phyloP scores from a whole-genome alignment of 2,797 vertebrate species.

The Enteromius viviparus region DNA sequence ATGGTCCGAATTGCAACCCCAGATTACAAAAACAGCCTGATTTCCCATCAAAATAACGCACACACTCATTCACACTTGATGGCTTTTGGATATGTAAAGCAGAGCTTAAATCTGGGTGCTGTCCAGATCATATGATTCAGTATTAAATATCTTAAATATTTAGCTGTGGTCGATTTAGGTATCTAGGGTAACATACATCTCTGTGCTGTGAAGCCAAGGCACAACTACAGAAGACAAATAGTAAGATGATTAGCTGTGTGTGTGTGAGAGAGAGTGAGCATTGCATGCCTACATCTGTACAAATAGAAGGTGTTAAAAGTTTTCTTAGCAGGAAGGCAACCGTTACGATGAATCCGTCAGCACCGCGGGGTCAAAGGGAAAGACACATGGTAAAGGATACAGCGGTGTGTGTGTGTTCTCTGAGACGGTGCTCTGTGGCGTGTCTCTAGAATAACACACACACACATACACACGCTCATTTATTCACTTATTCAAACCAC shows the following conservation, averaged over 20 bases:
- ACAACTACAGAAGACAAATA: slow-evolving; percentile 16
- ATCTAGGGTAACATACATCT: slow-evolving; percentile 24
- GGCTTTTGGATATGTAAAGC: slow-evolving; percentile 25
- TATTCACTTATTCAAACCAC: slow-evolving; percentile 27
- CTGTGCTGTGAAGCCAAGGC: not conserved
- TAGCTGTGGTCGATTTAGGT: slow-evolving; percentile 1
- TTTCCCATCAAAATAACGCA: slow-evolving; percentile 30
- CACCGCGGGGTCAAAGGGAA: slow-evolving; percentile 57
- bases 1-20: slow-evolving; percentile 14
- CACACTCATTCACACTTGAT: not conserved
- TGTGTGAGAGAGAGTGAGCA: not conserved
- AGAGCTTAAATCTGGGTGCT: slow-evolving; percentile 4
- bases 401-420: slow-evolving; percentile 31
- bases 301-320: slow-evolving; percentile 63
- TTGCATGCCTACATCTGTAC: slow-evolving; percentile 60
- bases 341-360: slow-evolving; percentile 61
- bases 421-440: not conserved
- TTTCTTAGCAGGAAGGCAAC: slow-evolving; percentile 48
- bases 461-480: not conserved
- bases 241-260: slow-evolving; percentile 19
- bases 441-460: slow-evolving; percentile 18
- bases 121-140: slow-evolving; percentile 22
- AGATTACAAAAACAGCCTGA: slow-evolving; percentile 24
- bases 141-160: slow-evolving; percentile 28
- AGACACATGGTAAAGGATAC: slow-evolving; percentile 35